Percentiles rank a stretch among this genome's conserved stretches.
phyloP scores from a whole-genome alignment of 2,113 vertebrate species.

The Tretioscincus oriximinensis region DNA sequence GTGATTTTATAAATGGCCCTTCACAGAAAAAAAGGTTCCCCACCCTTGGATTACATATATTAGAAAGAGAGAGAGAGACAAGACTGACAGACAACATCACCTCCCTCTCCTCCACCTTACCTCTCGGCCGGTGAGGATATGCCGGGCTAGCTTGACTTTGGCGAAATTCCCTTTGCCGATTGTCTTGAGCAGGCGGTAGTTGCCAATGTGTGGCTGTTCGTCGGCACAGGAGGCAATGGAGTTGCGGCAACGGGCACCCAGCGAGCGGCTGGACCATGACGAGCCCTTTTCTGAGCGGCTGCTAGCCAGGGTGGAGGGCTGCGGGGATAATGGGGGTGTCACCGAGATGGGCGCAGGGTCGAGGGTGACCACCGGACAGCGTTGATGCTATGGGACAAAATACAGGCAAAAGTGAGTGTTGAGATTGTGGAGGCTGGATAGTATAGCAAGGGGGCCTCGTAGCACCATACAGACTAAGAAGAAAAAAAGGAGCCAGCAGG shows the following conservation, averaged over 20 bases:
- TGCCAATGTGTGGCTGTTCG: conserved; percentile 90
- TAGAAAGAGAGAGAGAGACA: no score
- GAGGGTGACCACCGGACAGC: neutral
- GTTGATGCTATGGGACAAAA: neutral
- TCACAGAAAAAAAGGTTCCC: neutral
- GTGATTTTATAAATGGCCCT: no score
- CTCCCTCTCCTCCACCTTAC: conserved; percentile 57
- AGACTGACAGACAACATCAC: neutral
- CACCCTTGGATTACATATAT: neutral
- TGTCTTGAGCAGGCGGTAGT: conserved; percentile 90
- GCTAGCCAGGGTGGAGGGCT: conserved; percentile 84
- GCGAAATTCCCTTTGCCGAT: conserved; percentile 95
- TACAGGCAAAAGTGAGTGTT: no score
- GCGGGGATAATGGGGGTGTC: conserved; percentile 14
- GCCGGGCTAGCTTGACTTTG: conserved; percentile 87
- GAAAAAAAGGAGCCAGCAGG: no score
- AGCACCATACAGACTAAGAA: no score
- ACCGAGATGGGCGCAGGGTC: neutral
- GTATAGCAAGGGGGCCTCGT: no score
- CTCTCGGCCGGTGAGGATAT: conserved; percentile 89
- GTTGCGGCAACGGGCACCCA: conserved; percentile 88
- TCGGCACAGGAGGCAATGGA: conserved; percentile 90
- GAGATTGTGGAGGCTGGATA: no score
- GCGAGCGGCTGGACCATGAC: conserved; percentile 85
- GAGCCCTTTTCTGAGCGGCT: conserved; percentile 88